These are phyloP conservation scores for Cotesia glomerata DNA, from an alignment of 1,140 invertebrate species.

Conservation along the genomic window DNA sequence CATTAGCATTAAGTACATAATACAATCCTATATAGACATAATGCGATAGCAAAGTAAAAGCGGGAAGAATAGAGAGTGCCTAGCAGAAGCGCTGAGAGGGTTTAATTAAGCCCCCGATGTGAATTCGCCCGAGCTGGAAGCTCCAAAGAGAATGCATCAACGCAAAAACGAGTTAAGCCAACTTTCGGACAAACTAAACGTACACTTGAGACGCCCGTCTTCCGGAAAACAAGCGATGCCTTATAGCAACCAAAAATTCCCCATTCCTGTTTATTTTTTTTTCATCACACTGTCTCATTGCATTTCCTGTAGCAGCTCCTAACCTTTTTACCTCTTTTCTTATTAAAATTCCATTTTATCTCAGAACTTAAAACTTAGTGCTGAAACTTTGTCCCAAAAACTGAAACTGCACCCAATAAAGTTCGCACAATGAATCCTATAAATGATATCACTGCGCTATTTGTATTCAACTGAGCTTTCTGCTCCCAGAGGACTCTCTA, in stretches of 20 bases:
- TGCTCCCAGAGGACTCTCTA: not conserved
- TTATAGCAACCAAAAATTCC: conserved; percentile 28
- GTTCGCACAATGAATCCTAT: conserved; percentile 5
- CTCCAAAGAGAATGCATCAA: conserved; percentile 44
- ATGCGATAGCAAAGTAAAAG: too few species aligned
- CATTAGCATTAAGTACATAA: too few species aligned
- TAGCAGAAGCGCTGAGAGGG: too few species aligned
- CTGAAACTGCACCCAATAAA: too few species aligned
- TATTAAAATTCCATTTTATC: not conserved
- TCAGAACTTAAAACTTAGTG: not conserved
- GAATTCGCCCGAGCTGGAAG: conserved; percentile 47
- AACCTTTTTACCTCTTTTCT: not conserved
- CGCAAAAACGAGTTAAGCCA: conserved; percentile 48
- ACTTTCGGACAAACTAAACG: conserved; percentile 41
- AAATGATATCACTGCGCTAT: not conserved
- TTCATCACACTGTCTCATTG: conserved; percentile 23
- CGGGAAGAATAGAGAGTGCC: too few species aligned
- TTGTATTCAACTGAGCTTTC: not conserved
- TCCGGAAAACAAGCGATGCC: conserved; percentile 38
- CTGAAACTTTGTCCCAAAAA: not conserved
- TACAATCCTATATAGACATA: too few species aligned
- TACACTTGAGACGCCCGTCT: conserved; percentile 22
- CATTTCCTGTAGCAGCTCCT: not conserved
- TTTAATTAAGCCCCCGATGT: conserved; percentile 7
- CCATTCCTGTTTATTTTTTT: conserved; percentile 7